Evolutionary conservation across 2,113 vertebrate genomes (phyloP).

Genomic region (Ammodramus savannarum): DNA sequence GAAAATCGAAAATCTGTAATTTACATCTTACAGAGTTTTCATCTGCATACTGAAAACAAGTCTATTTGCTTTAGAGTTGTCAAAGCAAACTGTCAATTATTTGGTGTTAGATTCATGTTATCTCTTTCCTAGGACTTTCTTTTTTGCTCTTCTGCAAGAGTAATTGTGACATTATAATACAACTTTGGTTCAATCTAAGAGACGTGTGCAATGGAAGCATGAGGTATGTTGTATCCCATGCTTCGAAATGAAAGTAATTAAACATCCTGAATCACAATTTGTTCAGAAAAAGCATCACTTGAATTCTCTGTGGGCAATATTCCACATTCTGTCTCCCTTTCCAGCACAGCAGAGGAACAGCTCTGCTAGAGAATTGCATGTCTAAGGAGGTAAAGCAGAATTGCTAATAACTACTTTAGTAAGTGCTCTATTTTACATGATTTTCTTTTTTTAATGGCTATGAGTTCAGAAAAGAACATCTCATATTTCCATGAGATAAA

Average conservation of each 20-base stretch:
- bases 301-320: neutral
- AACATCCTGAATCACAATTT: neutral
- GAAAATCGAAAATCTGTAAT: neutral
- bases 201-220: neutral
- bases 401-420: neutral
- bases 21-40: neutral
- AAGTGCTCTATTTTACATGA: neutral
- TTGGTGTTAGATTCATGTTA: neutral
- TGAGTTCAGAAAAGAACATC: neutral
- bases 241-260: neutral
- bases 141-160: neutral
- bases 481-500: neutral
- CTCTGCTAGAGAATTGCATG: neutral
- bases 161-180: neutral
- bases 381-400: neutral
- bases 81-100: neutral
- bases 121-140: neutral
- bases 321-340: neutral
- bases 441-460: neutral
- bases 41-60: neutral
- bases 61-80: neutral
- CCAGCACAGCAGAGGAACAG: neutral
- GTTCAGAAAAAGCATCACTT: neutral
- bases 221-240: neutral
- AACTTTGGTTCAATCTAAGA: neutral